Base-by-base conservation (phyloP, 2,888 invertebrate genomes). In the Anthophora plumipes region DNA sequence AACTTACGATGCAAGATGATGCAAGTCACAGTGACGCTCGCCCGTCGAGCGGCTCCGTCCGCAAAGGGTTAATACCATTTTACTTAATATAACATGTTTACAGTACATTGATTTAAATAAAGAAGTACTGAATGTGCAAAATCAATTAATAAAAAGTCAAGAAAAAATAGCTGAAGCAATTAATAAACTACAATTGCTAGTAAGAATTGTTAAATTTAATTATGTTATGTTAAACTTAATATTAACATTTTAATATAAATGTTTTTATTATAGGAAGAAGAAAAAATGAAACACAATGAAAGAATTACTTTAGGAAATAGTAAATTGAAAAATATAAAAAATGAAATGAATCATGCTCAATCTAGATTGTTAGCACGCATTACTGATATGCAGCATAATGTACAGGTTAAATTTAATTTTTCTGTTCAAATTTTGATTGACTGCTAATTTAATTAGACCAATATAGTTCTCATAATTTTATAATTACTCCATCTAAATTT, bases 241-340 rank as follows among this genome's bases (percentile, higher is more conserved):
- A 12, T 43, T 9, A 22, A 1, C 20, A 41, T 1, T 54, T 55
- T 9, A 25, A 6, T 54, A 55, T 54, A 12, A 9, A 52, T 52
- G 0, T 60, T 25, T 63, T 69, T 9, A 31, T 66, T n/a, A 52
- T 50, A 93, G 91, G 88, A 92, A 66, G 87, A 91, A 61, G 91
- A 92, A 72, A 90, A 86, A 80, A 50, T 80, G 43, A 87, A 88
- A 52, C 84, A 89, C n/a, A 88, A 74, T 57, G 88, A 91, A 50
- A 89, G 88, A 85, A 91, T 93, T 37, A 75, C 64, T 5, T 87
- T 85, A 54, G 89, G 89, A 43, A 88, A 84, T 67, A 73, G 86
- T 25, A 92, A 87, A 82, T 76, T 93, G 52, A 93, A 93, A 69
- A 89, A 91, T 70, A 86, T 92, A 54, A 93, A 93, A 75, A 92